Percentiles rank a stretch among this genome's conserved stretches.
These are phyloP conservation scores for Drosophila putrida DNA, from an alignment of 2,888 invertebrate genomes.

Conservation along the genomic window DNA sequence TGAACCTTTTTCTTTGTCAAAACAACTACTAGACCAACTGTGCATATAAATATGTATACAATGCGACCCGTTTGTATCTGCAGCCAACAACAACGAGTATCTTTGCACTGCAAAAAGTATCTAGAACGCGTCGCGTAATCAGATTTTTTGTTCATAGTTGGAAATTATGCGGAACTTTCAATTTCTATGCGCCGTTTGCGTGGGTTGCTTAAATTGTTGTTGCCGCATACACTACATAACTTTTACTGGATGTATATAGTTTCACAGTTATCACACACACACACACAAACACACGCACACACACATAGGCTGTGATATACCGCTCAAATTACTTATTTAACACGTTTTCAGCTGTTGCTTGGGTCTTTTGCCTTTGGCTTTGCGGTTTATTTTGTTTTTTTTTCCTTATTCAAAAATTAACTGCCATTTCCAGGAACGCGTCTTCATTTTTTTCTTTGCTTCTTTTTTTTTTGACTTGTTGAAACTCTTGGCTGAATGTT, in stretches of 20 bases:
- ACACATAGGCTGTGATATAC: slow-evolving; percentile 8
- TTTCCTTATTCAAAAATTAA: slow-evolving; percentile 70
- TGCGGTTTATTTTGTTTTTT: slow-evolving; percentile 35
- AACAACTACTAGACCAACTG: no score
- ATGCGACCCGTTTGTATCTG: slow-evolving; percentile 37
- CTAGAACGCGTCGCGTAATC: slow-evolving; percentile 78
- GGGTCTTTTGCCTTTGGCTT: slow-evolving; percentile 33
- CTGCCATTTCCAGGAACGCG: slow-evolving; percentile 77
- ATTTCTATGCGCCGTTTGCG: slow-evolving; percentile 64
- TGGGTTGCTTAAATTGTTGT: slow-evolving; percentile 61
- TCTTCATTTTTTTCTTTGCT: slow-evolving; percentile 2
- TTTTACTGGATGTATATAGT: slow-evolving; percentile 33
- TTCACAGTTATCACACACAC: slow-evolving; percentile 62
- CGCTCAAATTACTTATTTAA: slow-evolving; percentile 46
- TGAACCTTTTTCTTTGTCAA: no score
- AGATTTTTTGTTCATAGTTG: slow-evolving; percentile 33
- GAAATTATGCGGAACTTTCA: slow-evolving; percentile 68
- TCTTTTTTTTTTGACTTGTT: slow-evolving; percentile 13
- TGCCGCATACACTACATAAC: slow-evolving; percentile 9
- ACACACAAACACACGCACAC: slow-evolving; percentile 15
- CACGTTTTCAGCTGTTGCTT: slow-evolving; percentile 48
- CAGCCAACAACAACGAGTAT: slow-evolving; percentile 17
- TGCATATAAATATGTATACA: slow-evolving; percentile 17
- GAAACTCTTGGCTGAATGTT: slow-evolving; percentile 64
- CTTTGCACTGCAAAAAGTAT: slow-evolving; percentile 47